These are phyloP conservation scores for Sitodiplosis mosellana DNA, from an alignment of 1,140 invertebrate species.

Conservation along the genomic window DNA sequence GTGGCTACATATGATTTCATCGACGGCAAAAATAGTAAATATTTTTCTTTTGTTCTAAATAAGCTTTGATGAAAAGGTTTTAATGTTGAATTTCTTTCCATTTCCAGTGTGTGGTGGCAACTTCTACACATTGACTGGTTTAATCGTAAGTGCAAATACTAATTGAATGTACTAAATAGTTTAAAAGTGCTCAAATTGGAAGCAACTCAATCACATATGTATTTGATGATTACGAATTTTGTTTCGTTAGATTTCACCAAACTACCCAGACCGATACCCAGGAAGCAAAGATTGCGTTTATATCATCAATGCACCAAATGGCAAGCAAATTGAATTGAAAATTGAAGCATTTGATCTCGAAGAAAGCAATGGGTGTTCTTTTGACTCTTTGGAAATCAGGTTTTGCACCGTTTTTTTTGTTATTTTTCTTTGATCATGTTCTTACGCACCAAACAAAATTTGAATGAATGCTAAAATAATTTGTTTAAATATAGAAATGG, in stretches of 20 bases:
- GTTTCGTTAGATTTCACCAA: slow-evolving; percentile 61
- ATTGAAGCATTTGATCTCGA: slow-evolving; percentile 54
- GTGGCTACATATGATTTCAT: slow-evolving; percentile 47
- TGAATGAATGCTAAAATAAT: too few relatives aligned
- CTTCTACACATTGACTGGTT: slow-evolving; percentile 41
- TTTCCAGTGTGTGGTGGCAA: slow-evolving; percentile 55
- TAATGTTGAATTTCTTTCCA: slow-evolving; percentile 1
- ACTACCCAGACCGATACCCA: slow-evolving; percentile 52
- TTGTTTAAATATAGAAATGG: slow-evolving; percentile 22
- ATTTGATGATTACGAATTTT: too few relatives aligned
- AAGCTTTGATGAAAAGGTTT: slow-evolving; percentile 1
- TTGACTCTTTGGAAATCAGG: slow-evolving; percentile 66
- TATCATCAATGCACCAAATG: slow-evolving; percentile 45
- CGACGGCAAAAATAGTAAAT: slow-evolving; percentile 34
- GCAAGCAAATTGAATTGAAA: slow-evolving; percentile 50
- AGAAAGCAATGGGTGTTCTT: slow-evolving; percentile 33
- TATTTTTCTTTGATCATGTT: too few relatives aligned
- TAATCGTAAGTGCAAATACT: slow-evolving; percentile 4
- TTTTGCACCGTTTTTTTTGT: too few relatives aligned
- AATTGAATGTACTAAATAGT: too few relatives aligned
- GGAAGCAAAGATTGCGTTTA: slow-evolving; percentile 49
- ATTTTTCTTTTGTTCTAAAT: not conserved
- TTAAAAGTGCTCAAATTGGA: too few relatives aligned
- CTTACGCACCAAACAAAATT: too few relatives aligned
- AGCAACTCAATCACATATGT: too few relatives aligned